Evolutionary conservation across 1,140 invertebrate genomes (phyloP).

Genomic region (Mya arenaria): DNA sequence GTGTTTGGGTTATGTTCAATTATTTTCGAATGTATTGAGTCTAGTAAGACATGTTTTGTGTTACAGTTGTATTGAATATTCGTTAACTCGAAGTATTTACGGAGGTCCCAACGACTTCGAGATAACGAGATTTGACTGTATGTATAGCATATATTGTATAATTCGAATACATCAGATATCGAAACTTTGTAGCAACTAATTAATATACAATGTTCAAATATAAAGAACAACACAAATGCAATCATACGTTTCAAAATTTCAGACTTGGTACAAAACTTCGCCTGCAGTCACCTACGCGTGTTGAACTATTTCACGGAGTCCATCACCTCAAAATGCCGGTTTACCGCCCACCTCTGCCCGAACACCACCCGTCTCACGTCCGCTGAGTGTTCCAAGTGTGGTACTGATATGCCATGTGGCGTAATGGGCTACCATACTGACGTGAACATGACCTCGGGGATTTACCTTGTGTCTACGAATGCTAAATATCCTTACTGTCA

Average conservation of each 20-base stretch:
- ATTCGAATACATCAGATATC: too few species aligned
- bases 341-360: constrained; percentile 57
- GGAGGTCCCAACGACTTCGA: too few species aligned
- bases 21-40: too few species aligned
- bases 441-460: neutral
- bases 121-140: too few species aligned
- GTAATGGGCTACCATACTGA: constrained; percentile 35
- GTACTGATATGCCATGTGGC: neutral
- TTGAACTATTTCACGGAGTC: constrained; percentile 65
- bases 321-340: constrained; percentile 53
- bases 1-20: too few species aligned
- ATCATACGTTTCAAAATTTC: neutral
- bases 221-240: neutral
- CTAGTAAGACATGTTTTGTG: too few species aligned
- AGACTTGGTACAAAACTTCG: constrained; percentile 35
- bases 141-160: too few species aligned
- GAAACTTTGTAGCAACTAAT: too few species aligned
- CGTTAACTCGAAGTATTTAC: too few species aligned
- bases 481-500: constrained; percentile 1
- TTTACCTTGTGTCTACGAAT: constrained; percentile 20
- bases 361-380: neutral
- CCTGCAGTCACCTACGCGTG: constrained; percentile 63
- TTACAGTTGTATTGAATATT: too few species aligned
- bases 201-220: too few species aligned
- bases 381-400: neutral